phyloP scores from a whole-genome alignment of 2,797 vertebrate genomes.

The Octomys mimax region DNA sequence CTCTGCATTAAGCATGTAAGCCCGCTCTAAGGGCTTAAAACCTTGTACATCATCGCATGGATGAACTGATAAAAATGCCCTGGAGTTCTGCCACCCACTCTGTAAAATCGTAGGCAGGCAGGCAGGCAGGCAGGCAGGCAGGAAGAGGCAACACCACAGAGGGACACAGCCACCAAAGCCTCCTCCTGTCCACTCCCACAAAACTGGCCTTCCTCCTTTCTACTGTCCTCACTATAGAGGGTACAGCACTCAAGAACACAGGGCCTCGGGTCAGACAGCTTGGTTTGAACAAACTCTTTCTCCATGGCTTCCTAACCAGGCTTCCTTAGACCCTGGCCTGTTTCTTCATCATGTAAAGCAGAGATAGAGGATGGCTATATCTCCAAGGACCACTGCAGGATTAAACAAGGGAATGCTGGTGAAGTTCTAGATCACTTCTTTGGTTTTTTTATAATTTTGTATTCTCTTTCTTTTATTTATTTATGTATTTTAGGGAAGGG shows the following conservation, averaged over 20 bases:
- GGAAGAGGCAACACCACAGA: background rate
- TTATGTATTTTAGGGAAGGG: too few relatives aligned
- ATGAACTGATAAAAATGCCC: background rate
- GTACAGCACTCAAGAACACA: background rate
- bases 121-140: background rate
- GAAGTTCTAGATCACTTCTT: too few relatives aligned
- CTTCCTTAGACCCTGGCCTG: background rate
- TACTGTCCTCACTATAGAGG: background rate
- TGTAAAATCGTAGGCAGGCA: background rate
- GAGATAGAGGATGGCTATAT: background rate
- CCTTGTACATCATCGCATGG: background rate
- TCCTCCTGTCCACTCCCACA: background rate
- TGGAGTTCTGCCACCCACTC: background rate
- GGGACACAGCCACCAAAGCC: background rate
- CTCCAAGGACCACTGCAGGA: background rate
- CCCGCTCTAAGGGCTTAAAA: conserved; percentile 10
- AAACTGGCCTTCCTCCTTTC: background rate
- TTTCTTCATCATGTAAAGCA: background rate
- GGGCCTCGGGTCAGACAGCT: background rate
- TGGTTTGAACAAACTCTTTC: conserved; percentile 17
- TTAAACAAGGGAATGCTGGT: background rate
- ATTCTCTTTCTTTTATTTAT: too few relatives aligned
- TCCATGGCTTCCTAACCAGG: background rate
- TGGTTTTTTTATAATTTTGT: too few relatives aligned
- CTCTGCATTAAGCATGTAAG: background rate